Conservation (phyloP, 2,888 invertebrate species). For the Phortica magna region DNA sequence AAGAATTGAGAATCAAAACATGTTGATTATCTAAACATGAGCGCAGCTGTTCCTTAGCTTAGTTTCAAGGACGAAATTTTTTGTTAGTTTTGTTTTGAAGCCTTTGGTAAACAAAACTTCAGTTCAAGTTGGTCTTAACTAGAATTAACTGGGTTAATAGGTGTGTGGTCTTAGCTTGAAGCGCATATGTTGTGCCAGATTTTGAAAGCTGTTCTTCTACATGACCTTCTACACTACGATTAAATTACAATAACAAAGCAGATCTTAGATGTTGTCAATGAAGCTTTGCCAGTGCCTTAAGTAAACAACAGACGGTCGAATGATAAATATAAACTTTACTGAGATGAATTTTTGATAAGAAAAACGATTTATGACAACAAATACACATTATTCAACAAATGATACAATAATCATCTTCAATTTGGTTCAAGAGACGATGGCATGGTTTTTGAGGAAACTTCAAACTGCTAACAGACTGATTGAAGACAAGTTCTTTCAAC, state of each 20-base stretch:
- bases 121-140: slow-evolving; percentile 20
- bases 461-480: too few species aligned
- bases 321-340: not conserved
- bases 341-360: not conserved
- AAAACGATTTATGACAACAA: not conserved
- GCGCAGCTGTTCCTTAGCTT: slow-evolving; percentile 7
- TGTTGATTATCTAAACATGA: slow-evolving; percentile 2
- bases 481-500: too few species aligned
- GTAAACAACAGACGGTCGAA: slow-evolving; percentile 4
- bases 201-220: not conserved
- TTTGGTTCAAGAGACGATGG: too few species aligned
- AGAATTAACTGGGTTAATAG: slow-evolving; percentile 41
- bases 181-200: slow-evolving; percentile 24
- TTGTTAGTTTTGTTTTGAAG: not conserved
- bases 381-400: too few species aligned
- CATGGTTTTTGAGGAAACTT: too few species aligned
- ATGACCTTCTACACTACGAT: slow-evolving; percentile 18
- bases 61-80: slow-evolving; percentile 18
- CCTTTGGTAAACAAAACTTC: not conserved
- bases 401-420: too few species aligned
- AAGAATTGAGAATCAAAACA: slow-evolving; percentile 14
- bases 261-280: not conserved
- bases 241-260: slow-evolving; percentile 36
- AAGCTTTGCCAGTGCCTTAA: not conserved
- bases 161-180: slow-evolving; percentile 26